Conservation (phyloP, 2,113 vertebrate species). For the Menura novaehollandiae region DNA sequence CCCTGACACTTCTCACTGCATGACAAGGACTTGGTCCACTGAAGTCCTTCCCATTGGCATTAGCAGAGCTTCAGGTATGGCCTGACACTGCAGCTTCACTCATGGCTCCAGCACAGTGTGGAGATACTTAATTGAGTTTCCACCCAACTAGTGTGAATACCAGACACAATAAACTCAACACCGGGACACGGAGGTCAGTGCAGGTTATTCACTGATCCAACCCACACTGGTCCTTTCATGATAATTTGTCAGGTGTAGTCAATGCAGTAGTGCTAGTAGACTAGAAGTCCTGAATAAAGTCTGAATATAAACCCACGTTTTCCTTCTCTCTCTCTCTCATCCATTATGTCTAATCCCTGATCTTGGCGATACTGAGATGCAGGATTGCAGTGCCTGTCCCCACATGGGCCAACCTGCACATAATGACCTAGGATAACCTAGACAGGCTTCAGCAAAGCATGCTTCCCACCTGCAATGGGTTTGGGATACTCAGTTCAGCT, state of each 20-base stretch:
- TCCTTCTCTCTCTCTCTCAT: background rate
- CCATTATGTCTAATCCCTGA: background rate
- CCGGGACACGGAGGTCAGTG: background rate
- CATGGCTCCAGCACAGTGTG: background rate
- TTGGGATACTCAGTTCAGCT: background rate
- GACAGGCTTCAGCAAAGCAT: background rate
- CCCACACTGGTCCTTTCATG: background rate
- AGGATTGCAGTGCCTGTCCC: fast-evolving
- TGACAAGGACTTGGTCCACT: background rate
- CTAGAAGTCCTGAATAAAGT: background rate
- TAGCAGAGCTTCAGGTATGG: background rate
- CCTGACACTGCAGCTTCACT: background rate
- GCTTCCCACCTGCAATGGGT: background rate
- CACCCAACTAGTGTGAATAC: background rate
- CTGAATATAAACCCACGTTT: background rate
- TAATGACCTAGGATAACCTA: background rate
- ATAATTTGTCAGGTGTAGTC: background rate
- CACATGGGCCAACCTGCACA: background rate
- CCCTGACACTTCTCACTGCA: background rate
- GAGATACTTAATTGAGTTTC: background rate
- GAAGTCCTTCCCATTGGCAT: background rate
- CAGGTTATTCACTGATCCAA: background rate
- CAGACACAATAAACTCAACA: background rate
- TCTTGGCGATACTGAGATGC: background rate
- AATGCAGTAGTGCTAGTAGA: background rate